Evolutionary conservation across 2,888 invertebrate species (phyloP), one percentile per base, ranked within the genome.

Genomic region (Drosophila mercatorum): DNA sequence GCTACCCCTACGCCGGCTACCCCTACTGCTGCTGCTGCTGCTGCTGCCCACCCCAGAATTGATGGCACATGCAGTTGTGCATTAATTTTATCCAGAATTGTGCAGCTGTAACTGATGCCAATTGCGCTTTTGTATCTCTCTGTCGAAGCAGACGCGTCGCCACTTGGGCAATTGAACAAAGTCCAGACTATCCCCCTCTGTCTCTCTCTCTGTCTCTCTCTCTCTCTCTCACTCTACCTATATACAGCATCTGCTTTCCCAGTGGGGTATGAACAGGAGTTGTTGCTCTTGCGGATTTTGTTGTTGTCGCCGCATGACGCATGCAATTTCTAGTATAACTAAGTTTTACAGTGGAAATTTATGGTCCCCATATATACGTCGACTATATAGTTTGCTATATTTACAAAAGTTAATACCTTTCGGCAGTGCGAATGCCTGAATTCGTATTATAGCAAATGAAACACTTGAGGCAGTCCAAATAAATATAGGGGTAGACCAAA

Each of bases 31-130:
- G 28, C 53, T n/a, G n/a, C n/a, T 26, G 31, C 31, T 31, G 31
- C 31, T 31, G 31, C 31, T 34, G 31, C 31, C 31, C 7, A 43
- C 22, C 14, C 22, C 6, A 14, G 26, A 36, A 36, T 22, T 38
- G 55, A 28, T 38, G 47, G 62, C 12, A 49, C 57, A 36, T 52
- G 55, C 46, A 31, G 44, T 52, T 68, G 62, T 66, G 73, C 88
- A 86, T 89, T 89, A 75, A 84, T 87, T 84, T 84, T 80, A 86
- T 88, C 89, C 89, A 89, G 85, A 84, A 89, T 73, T 80, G 75
- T 76, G 84, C 85, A 83, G 87, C 80, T 87, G 87, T 84, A 85
- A 89, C 85, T 74, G 84, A 89, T 83, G 85, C 84, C 85, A 87
- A 89, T 85, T 87, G 89, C 68, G 81, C 66, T 72, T 63, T 72